Percentiles rank a stretch among this genome's conserved stretches.
Evolutionary conservation across 2,797 vertebrate species (phyloP).

Genomic region (Lagodon rhomboides): DNA sequence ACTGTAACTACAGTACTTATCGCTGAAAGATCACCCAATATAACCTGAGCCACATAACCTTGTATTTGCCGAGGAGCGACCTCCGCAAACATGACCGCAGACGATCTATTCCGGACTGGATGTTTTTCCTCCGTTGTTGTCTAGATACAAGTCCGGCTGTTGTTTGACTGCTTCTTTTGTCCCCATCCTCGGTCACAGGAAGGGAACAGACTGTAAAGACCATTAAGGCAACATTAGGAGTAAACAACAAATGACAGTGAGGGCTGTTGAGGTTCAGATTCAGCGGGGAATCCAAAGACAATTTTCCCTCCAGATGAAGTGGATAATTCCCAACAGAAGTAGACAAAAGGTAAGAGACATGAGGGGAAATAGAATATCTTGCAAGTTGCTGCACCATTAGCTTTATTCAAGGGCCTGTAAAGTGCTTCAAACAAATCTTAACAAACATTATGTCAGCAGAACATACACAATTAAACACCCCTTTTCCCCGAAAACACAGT

Average conservation of each 20-base stretch:
- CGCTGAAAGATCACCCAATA: constrained; percentile 48
- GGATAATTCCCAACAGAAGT: constrained; percentile 5
- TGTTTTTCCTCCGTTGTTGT: constrained; percentile 76
- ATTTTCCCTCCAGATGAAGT: constrained; percentile 3
- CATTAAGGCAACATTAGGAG: constrained; percentile 44
- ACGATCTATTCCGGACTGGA: constrained; percentile 47
- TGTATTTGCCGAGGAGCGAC: constrained; percentile 51
- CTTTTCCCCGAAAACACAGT: constrained; percentile 55
- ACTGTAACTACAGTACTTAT: constrained; percentile 50
- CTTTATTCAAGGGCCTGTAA: constrained; percentile 44
- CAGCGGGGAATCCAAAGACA: background rate
- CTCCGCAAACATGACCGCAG: constrained; percentile 62
- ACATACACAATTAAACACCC: constrained; percentile 68
- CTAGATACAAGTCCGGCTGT: constrained; percentile 74
- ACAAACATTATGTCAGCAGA: constrained; percentile 55
- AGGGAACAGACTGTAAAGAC: constrained; percentile 59
- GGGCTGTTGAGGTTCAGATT: constrained; percentile 7
- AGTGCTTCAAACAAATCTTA: constrained; percentile 56
- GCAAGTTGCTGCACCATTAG: background rate
- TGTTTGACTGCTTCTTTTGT: constrained; percentile 63
- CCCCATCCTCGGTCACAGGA: constrained; percentile 52
- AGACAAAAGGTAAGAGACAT: background rate
- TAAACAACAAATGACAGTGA: constrained; percentile 47
- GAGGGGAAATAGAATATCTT: background rate
- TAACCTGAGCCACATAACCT: constrained; percentile 43